Percentiles rank a stretch among this genome's conserved stretches.
Conservation (phyloP, 2,113 vertebrate genomes). For the Hemichromis elongatus region DNA sequence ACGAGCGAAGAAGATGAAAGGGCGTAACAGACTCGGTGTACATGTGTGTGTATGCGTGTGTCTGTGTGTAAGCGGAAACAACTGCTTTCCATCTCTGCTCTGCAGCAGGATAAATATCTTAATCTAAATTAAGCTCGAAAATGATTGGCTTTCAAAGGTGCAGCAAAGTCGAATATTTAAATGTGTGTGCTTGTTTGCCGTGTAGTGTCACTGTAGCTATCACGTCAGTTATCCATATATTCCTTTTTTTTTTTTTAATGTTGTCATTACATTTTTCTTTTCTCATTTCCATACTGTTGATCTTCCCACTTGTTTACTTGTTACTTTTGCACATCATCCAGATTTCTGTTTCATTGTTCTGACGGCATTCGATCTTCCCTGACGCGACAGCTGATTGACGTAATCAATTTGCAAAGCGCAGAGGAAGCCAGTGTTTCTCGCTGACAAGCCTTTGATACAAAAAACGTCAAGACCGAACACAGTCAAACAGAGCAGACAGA, state of each 20-base stretch:
- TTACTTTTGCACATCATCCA: neutral
- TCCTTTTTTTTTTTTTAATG: neutral
- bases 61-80: slow-evolving; percentile 15
- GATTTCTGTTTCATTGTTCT: neutral
- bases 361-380: slow-evolving; percentile 9
- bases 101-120: slow-evolving; percentile 38
- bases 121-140: slow-evolving; percentile 27
- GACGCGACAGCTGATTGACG: slow-evolving; percentile 37
- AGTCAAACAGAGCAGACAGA: slow-evolving; percentile 7
- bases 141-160: slow-evolving; percentile 14
- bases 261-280: neutral
- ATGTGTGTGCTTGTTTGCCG: neutral
- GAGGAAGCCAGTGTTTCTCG: slow-evolving; percentile 18
- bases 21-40: neutral
- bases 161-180: neutral
- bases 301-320: neutral
- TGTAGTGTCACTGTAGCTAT: neutral
- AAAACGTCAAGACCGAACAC: slow-evolving; percentile 21
- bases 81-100: slow-evolving; percentile 18
- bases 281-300: neutral
- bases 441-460: slow-evolving; percentile 18
- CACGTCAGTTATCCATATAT: neutral
- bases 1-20: slow-evolving; percentile 56
- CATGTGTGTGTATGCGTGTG: neutral
- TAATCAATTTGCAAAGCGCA: slow-evolving; percentile 27